A percentile compares a stretch with the other conserved stretches of the same genome.
phyloP scores from a whole-genome alignment of 23 tunicate species.

The Botrylloides violaceus region DNA sequence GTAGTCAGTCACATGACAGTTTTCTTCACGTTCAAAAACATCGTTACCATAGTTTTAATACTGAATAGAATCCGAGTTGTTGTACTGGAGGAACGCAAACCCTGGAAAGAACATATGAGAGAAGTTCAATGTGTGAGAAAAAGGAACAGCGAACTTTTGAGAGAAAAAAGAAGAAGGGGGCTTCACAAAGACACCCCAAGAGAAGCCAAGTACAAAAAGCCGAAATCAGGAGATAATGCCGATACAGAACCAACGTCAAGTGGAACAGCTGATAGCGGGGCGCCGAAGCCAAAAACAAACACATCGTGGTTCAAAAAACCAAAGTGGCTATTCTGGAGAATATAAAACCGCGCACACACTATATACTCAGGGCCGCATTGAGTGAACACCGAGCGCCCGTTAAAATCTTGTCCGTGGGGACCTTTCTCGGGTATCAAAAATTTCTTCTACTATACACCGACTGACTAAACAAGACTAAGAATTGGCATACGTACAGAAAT shows the following conservation, averaged over 20 bases:
- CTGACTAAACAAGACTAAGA: too few species aligned
- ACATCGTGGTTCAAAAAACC: slow-evolving; percentile 8
- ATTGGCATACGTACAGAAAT: too few species aligned
- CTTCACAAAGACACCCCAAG: not conserved
- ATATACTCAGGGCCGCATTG: too few species aligned
- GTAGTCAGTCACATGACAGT: slow-evolving; percentile 86
- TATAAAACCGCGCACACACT: not conserved
- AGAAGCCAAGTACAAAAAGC: not conserved
- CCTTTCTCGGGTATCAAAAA: too few species aligned
- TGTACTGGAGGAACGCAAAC: slow-evolving; percentile 26
- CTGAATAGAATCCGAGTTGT: slow-evolving; percentile 72
- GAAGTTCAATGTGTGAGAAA: slow-evolving; percentile 19
- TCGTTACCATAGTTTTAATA: slow-evolving; percentile 56
- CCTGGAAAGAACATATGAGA: slow-evolving; percentile 50
- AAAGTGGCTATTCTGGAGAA: slow-evolving; percentile 24
- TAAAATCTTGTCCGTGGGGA: too few species aligned
- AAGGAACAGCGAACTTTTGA: slow-evolving; percentile 16
- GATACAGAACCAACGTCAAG: not conserved
- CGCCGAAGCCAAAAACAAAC: slow-evolving; percentile 1
- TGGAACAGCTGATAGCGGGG: too few species aligned
- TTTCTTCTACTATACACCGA: too few species aligned
- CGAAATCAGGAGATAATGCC: not conserved
- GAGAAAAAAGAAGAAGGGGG: slow-evolving; percentile 10
- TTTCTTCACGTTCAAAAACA: slow-evolving; percentile 72
- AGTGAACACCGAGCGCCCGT: too few species aligned